A percentile compares a stretch with the other conserved stretches of the same genome.
These are phyloP conservation scores for Caerostris extrusa DNA, from an alignment of 1,140 invertebrate genomes.

Conservation along the genomic window DNA sequence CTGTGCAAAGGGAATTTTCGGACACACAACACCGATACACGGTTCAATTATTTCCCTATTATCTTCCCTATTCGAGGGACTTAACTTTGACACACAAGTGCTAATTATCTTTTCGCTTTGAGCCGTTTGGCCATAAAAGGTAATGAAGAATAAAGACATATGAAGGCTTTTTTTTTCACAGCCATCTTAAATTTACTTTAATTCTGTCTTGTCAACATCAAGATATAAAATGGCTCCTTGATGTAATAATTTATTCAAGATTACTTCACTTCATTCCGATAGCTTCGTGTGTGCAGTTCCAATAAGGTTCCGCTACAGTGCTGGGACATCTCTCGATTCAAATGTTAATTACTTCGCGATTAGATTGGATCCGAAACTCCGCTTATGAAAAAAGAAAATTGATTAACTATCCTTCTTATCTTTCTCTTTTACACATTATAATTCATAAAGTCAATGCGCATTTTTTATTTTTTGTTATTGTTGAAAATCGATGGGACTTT, in stretches of 20 bases:
- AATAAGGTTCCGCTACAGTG: not conserved
- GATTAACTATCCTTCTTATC: not conserved
- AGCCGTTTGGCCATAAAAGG: constrained; percentile 8
- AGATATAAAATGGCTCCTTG: not conserved
- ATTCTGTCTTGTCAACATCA: not conserved
- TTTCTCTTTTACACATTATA: too few species aligned
- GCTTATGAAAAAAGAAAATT: not conserved
- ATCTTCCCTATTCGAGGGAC: not conserved
- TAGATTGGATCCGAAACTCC: not conserved
- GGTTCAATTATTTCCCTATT: constrained; percentile 67
- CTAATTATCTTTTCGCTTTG: constrained; percentile 56
- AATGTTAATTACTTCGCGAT: not conserved
- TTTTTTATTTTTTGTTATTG: too few species aligned
- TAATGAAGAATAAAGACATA: constrained; percentile 8
- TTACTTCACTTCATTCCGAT: not conserved
- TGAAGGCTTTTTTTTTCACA: not conserved
- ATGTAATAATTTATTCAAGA: constrained; percentile 17
- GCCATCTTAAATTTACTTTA: not conserved
- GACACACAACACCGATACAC: constrained; percentile 51
- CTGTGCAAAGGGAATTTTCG: not conserved
- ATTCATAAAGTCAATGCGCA: too few species aligned
- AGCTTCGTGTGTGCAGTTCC: not conserved
- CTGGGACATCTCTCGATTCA: not conserved
- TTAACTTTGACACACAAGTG: constrained; percentile 13
- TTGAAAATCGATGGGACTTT: too few species aligned